Conservation (phyloP, 2,888 invertebrate genomes). For the Hypercompe scribonia region DNA sequence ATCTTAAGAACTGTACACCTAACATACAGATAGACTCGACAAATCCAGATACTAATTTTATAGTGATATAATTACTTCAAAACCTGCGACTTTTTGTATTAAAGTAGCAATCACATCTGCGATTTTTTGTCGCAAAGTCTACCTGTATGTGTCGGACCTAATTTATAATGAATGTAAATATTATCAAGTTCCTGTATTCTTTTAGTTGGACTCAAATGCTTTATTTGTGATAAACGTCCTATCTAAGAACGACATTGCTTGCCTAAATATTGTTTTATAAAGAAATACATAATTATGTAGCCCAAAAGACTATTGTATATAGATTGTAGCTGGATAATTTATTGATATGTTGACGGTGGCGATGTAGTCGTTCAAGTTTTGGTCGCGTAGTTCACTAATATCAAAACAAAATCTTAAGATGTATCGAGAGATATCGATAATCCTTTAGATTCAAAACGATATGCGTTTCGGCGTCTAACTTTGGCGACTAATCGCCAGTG, state of each 20-base stretch:
- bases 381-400: neutral
- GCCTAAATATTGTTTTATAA: conserved; percentile 73
- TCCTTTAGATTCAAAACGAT: neutral
- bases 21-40: conserved; percentile 9
- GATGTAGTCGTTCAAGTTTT: conserved; percentile 24
- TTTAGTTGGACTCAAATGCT: conserved; percentile 55
- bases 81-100: neutral
- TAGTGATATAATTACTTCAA: neutral
- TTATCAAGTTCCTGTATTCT: conserved; percentile 60
- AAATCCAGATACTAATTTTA: neutral
- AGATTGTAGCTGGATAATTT: conserved; percentile 74
- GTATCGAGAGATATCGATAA: neutral
- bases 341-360: conserved; percentile 50
- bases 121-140: conserved; percentile 32
- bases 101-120: neutral
- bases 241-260: conserved; percentile 74
- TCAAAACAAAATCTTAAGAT: neutral
- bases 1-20: conserved; percentile 37
- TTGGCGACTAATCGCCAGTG: conserved; percentile 31
- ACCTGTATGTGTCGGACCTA: conserved; percentile 34
- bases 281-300: conserved; percentile 64
- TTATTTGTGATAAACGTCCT: conserved; percentile 58
- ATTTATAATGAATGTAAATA: conserved; percentile 51
- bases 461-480: conserved; percentile 3
- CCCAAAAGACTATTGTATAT: conserved; percentile 83